Evolutionary conservation across 2,888 invertebrate genomes (phyloP), one percentile per base, ranked within the genome.

Genomic region (Holacanthella duospinosa): DNA sequence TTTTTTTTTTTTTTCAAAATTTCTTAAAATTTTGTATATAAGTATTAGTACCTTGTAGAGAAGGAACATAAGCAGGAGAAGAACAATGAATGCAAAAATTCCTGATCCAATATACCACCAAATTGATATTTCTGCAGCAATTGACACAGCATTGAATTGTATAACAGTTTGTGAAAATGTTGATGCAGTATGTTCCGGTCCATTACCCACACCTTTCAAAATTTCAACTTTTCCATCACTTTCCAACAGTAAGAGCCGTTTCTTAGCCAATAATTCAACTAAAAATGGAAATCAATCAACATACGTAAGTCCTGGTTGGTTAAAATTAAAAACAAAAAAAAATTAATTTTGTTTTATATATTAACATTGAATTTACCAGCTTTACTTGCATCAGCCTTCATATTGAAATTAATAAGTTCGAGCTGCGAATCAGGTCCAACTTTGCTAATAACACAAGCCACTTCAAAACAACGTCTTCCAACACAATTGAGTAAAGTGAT

Each of bases 1-100:
- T n/a, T n/a, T n/a, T n/a, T n/a, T n/a, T n/a, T n/a, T n/a, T n/a
- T 36, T 36, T 12, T 6, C 36, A 12, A 36, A 36, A 36, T 6
- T 16, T 36, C 36, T 28, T 21, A 27, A 26, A 28, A 28, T 12
- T 3, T 56, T 28, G 4, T 24, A 55, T n/a, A n/a, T n/a, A n/a
- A n/a, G n/a, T n/a, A n/a, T n/a, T n/a, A n/a, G n/a, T n/a, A 62
- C 61, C 56, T 44, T 44, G 61, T 44, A 57, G 1, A 62, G 48
- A 29, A 27, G 28, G 19, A 62, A 24, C 28, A 57, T 44, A 24
- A 62, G 27, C 1, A 56, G 44, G 21, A 57, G 43, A 28, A 62
- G 55, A 12, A 62, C 1, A 27, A 62, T 12, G 3, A 62, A 24
- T 56, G 56, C 61, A 1, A 56, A 56, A 1, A 43, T 44, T 12